Percentiles rank a stretch among this genome's conserved stretches.
Evolutionary conservation across 2,888 invertebrate genomes (phyloP).

Genomic region (Pherbina coryleti): DNA sequence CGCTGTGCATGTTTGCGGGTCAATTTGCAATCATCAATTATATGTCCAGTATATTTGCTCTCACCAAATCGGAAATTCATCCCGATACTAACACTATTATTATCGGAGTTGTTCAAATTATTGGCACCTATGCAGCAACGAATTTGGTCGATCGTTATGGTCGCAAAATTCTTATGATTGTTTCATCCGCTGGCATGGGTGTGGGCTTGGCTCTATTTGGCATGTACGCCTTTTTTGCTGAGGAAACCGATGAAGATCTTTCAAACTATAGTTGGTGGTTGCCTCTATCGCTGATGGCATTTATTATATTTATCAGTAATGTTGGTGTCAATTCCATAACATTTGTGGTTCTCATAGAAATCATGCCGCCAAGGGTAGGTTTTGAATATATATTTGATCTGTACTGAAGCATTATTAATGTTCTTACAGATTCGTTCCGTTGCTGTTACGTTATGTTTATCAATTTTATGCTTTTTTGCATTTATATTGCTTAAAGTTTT

Average conservation of each 20-base stretch:
- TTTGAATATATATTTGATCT: constrained; percentile 6
- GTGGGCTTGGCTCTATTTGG: constrained; percentile 60
- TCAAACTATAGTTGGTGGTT: constrained; percentile 55
- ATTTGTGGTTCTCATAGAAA: constrained; percentile 63
- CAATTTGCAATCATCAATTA: constrained; percentile 64
- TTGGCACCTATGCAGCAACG: constrained; percentile 61
- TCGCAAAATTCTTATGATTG: constrained; percentile 59
- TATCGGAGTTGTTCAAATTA: constrained; percentile 62
- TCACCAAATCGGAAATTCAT: constrained; percentile 57
- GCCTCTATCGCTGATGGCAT: constrained; percentile 61
- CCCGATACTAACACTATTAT: constrained; percentile 64
- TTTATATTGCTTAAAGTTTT: constrained; percentile 61
- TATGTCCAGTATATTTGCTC: constrained; percentile 63
- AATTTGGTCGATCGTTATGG: constrained; percentile 63
- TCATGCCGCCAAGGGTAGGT: constrained; percentile 63
- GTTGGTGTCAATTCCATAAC: constrained; percentile 63
- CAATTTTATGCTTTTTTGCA: constrained; percentile 55
- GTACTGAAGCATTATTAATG: neutral
- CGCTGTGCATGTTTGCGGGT: constrained; percentile 61
- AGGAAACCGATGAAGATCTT: constrained; percentile 48
- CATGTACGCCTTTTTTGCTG: constrained; percentile 55
- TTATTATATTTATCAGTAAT: constrained; percentile 61
- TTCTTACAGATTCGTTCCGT: constrained; percentile 55
- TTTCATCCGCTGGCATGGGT: constrained; percentile 60
- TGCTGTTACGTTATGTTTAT: constrained; percentile 58